These are phyloP conservation scores for Anastrepha ludens DNA, from an alignment of 1,140 invertebrate species.

Conservation along the genomic window DNA sequence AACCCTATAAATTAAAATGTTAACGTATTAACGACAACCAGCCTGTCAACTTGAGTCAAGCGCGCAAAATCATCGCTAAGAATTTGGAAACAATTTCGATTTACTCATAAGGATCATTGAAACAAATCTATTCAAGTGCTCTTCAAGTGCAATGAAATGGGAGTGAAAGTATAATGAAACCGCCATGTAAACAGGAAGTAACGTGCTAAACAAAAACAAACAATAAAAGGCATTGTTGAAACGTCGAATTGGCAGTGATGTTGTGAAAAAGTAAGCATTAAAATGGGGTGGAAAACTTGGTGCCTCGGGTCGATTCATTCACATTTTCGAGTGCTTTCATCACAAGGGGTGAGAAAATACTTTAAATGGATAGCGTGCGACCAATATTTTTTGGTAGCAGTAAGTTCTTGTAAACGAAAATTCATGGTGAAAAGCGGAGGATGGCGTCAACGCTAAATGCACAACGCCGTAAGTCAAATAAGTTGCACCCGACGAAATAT, in stretches of 20 bases:
- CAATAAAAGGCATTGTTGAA: slow-evolving; percentile 26
- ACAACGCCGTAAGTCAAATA: slow-evolving; percentile 12
- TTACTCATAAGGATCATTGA: slow-evolving; percentile 47
- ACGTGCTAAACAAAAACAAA: slow-evolving; percentile 50
- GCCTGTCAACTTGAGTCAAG: neutral
- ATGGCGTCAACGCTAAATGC: neutral
- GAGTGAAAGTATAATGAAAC: slow-evolving; percentile 46
- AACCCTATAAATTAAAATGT: slow-evolving; percentile 38
- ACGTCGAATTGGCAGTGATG: neutral
- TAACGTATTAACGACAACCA: neutral
- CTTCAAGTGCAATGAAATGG: slow-evolving; percentile 28
- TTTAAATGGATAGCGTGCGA: neutral
- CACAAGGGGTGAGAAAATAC: slow-evolving; percentile 9
- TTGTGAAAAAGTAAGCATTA: slow-evolving; percentile 9
- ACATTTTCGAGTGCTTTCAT: neutral
- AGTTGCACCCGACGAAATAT: neutral
- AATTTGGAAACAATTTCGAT: slow-evolving; percentile 22
- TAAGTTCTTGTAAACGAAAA: neutral
- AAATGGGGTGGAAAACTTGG: slow-evolving; percentile 11
- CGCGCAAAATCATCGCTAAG: neutral
- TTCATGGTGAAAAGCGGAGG: neutral
- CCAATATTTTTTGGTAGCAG: slow-evolving; percentile 14
- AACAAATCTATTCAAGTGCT: neutral
- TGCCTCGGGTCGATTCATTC: neutral
- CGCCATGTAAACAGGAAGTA: slow-evolving; percentile 42